Base-by-base conservation (phyloP, 2,113 vertebrate species). In the Diglossa brunneiventris region DNA sequence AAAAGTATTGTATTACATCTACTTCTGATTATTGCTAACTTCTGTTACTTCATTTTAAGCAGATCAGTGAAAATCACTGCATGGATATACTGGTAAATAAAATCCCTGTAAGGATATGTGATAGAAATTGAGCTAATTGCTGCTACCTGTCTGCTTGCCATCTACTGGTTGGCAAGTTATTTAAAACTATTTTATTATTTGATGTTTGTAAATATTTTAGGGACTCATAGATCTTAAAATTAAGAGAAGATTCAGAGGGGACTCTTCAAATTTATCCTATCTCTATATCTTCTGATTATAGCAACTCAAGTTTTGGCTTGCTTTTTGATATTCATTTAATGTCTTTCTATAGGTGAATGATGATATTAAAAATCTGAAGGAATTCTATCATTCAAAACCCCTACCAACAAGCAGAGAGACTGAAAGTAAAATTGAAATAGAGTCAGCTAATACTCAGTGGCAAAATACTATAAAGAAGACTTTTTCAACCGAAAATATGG, bases 391-490 rank as follows among this genome's bases (percentile, higher is more conserved):
- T 66, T 96, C 78, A 13, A 95, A 96, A 74, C 81, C 87, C 18
- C 61, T 86, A 15, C 35, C 11, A 44, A 90, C 92, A 77, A 96
- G 87, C 26, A 90, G 37, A 11, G 89, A 97, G 35, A 24, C 64
- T 77, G 89, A 94, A 83, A 83, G 84, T 53, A 83, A 73, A 58
- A 22, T 69, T 30, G 16, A 35, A 39, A 28, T 96, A 44, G 97
- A 98, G 21, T 94, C 97, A 26, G 86, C 92, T 44, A 98, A 98
- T 70, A 91, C 33, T 50, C 97, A 95, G 39, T 98, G 98, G 98
- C 98, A 98, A 84, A 87, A 94, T 11, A 92, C 98, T 85, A 96
- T 99, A 91, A 98, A 98, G 96, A 98, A 96, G 73, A 98, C 98
- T 46, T 98, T 98, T 96, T 97, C 93, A 70, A 96, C 97, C 6